These are phyloP conservation scores for Akabosia matsudoensis DNA, from an alignment of 1,140 invertebrate species.

Conservation along the genomic window DNA sequence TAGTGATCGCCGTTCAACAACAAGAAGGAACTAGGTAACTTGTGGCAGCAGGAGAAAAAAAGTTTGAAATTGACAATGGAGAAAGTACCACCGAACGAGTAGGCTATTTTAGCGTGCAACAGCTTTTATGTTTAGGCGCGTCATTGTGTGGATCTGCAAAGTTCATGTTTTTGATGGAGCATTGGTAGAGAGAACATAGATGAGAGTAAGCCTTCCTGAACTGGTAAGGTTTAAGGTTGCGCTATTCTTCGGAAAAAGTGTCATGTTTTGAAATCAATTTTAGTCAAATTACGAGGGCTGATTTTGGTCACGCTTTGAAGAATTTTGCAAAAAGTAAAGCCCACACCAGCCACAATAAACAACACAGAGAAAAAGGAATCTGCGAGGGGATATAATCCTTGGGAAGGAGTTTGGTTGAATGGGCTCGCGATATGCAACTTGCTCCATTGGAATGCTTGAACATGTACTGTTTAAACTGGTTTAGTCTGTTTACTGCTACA, in stretches of 20 bases:
- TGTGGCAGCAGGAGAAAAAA: too few species aligned
- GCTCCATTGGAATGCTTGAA: background rate
- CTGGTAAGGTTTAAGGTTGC: background rate
- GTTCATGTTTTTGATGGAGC: too few species aligned
- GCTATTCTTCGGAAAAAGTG: background rate
- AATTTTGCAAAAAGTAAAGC: background rate
- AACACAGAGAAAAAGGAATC: background rate
- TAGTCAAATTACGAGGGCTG: background rate
- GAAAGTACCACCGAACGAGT: background rate
- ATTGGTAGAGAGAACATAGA: background rate
- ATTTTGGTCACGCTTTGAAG: background rate
- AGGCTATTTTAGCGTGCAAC: too few species aligned
- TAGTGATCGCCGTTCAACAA: too few species aligned
- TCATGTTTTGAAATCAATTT: background rate
- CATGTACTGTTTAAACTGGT: too few species aligned
- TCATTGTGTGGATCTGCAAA: too few species aligned
- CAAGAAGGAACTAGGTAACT: too few species aligned
- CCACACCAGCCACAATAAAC: background rate
- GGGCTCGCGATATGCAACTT: background rate
- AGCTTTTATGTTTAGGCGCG: too few species aligned
- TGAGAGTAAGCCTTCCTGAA: background rate
- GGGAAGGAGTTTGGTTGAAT: background rate
- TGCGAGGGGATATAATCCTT: background rate
- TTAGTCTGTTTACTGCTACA: too few species aligned
- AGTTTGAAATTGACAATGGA: too few species aligned